These are phyloP conservation scores for Lampris megalopsis DNA, from an alignment of 2,113 vertebrate species.

Conservation along the genomic window DNA sequence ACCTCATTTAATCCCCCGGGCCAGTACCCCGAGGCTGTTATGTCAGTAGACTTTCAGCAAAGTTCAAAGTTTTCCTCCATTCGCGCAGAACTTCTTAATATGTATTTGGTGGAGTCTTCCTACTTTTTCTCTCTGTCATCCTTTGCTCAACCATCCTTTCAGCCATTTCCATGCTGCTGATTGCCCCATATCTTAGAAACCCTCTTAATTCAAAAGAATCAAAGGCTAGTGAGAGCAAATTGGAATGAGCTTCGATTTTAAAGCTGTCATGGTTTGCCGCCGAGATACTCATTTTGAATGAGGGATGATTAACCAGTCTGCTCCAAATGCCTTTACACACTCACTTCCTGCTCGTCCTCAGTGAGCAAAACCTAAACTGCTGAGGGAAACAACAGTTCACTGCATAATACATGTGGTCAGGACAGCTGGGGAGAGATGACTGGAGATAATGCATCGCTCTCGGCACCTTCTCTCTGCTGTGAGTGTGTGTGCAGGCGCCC, in stretches of 20 bases:
- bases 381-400: conserved; percentile 46
- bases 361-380: conserved; percentile 38
- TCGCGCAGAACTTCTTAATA: conserved; percentile 61
- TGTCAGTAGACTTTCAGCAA: conserved; percentile 46
- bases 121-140: conserved; percentile 54
- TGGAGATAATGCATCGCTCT: conserved; percentile 18
- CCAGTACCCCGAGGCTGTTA: conserved; percentile 32
- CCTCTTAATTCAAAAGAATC: conserved; percentile 73
- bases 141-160: conserved; percentile 51
- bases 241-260: conserved; percentile 65
- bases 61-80: conserved; percentile 62
- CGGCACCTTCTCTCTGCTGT: conserved; percentile 5
- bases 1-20: conserved; percentile 38
- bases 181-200: conserved; percentile 68
- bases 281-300: conserved; percentile 71
- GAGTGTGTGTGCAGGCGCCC: conserved; percentile 13
- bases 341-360: conserved; percentile 25
- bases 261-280: conserved; percentile 75
- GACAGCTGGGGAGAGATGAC: background rate
- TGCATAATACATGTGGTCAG: conserved; percentile 17
- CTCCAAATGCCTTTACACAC: conserved; percentile 14
- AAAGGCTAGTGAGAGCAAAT: conserved; percentile 68
- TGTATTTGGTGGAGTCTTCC: conserved; percentile 52
- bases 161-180: conserved; percentile 63
- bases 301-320: conserved; percentile 69